Percentiles rank a stretch among this genome's conserved stretches.
These are phyloP conservation scores for Brachyopa scutellaris DNA, from an alignment of 2,888 invertebrate species.

Conservation along the genomic window DNA sequence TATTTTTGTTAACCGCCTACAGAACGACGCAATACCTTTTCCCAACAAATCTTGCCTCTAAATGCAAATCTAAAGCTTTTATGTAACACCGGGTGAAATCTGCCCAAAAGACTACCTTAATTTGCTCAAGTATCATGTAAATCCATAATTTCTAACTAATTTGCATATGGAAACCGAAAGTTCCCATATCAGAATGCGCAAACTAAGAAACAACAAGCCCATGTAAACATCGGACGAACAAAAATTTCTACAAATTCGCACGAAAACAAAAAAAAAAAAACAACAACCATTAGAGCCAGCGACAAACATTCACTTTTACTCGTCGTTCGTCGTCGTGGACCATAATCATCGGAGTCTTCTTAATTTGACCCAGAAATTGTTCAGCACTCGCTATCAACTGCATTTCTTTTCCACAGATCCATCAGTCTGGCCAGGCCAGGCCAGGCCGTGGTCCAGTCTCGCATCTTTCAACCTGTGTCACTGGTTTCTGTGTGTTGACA, in stretches of 20 bases:
- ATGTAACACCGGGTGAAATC: slow-evolving; percentile 55
- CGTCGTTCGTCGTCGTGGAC: slow-evolving; percentile 2
- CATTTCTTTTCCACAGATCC: slow-evolving; percentile 53
- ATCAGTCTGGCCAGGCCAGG: slow-evolving; percentile 11
- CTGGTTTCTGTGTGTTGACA: slow-evolving; percentile 53
- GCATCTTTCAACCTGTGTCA: slow-evolving; percentile 39
- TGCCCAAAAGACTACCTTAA: slow-evolving; percentile 42
- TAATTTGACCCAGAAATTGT: slow-evolving; percentile 59
- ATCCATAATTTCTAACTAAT: slow-evolving; percentile 29
- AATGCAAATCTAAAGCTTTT: slow-evolving; percentile 50
- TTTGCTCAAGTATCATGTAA: neutral
- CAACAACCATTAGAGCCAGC: slow-evolving; percentile 21
- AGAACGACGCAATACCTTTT: neutral
- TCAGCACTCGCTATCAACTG: slow-evolving; percentile 17
- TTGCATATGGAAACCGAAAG: slow-evolving; percentile 68
- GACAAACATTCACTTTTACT: slow-evolving; percentile 63
- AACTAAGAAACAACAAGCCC: slow-evolving; percentile 4
- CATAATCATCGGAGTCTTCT: slow-evolving; percentile 23
- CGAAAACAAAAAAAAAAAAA: neutral
- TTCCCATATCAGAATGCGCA: slow-evolving; percentile 26
- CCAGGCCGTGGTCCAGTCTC: neutral
- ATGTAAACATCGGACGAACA: slow-evolving; percentile 13
- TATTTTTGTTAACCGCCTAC: slow-evolving; percentile 5
- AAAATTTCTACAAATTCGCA: slow-evolving; percentile 58
- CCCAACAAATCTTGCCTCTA: slow-evolving; percentile 15